Base-by-base conservation (phyloP, 1,140 invertebrate species). In the Hestina assimilis region DNA sequence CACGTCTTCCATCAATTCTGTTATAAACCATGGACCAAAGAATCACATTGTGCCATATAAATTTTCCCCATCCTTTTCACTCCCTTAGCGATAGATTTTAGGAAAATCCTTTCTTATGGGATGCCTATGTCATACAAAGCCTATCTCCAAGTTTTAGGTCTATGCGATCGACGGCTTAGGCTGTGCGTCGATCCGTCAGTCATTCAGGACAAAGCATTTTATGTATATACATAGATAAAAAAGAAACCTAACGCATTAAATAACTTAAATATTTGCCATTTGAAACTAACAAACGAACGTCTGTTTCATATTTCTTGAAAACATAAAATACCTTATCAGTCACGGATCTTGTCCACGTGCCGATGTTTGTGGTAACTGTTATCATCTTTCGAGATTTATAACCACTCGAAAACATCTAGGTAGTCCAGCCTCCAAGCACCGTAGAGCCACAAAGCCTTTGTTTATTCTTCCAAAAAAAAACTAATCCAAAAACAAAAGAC, bases 401-500 rank as follows among this genome's bases (percentile, higher is more conserved):
- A 56, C 53, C 43, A 29, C 51, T 59, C 48, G 40, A 59, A 59
- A 47, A 53, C 33, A 38, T 31, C 29, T 47, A 51, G 56, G 56
- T 59, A 59, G 47, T 59, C 23, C 35, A 31, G 29, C 21, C 21
- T 31, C 9, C 42, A 46, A 57, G 48, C 35, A 26, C 35, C 35
- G 15, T 29, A 21, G 35, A 60, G 12, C 17, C 29, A 59, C 45
- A 38, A 54, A 54, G 38, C 20, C 31, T 46, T 47, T 61, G 38
- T 61, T 57, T 61, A 53, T 46, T 41, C 31, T 24, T 50, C 42
- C 45, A 45, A 17, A 64, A 42, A 66, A 72, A 73, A 66, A 12
- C 45, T 68, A 73, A 80, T 72, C 64, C 63, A 57, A 66, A 78
- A 73, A 77, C 72, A 83, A 79, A 66, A 69, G 59, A 46, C 53